Evolutionary conservation across 1,140 invertebrate species (phyloP).

Genomic region (Dinoponera quadriceps): DNA sequence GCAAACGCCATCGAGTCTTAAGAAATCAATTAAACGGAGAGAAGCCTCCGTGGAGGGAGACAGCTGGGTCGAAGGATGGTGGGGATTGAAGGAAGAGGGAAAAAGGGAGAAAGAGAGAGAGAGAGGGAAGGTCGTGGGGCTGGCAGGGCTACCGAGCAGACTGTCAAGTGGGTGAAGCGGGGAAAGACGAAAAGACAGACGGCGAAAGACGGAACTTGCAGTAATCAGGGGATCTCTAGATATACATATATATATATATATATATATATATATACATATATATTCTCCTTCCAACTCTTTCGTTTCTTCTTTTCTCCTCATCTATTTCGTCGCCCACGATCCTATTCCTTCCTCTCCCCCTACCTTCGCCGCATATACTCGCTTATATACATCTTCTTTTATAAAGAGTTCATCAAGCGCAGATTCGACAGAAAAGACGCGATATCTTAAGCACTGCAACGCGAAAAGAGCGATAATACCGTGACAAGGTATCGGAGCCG

Average conservation of each 20-base stretch:
- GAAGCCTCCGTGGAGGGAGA: conserved; percentile 58
- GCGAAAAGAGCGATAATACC: conserved; percentile 46
- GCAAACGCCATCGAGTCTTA: conserved; percentile 83
- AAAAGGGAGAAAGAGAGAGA: conserved; percentile 1
- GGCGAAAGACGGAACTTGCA: conserved; percentile 81
- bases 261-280: conserved; percentile 28
- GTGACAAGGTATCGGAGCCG: conserved; percentile 12
- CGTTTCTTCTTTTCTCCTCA: conserved; percentile 53
- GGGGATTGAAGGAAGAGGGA: conserved; percentile 28
- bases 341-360: conserved; percentile 50
- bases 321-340: conserved; percentile 70
- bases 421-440: conserved; percentile 38
- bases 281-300: conserved; percentile 36
- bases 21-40: conserved; percentile 85
- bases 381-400: conserved; percentile 5
- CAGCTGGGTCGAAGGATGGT: conserved; percentile 24
- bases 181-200: conserved; percentile 78
- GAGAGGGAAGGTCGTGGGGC: conserved; percentile 5
- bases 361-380: conserved; percentile 9
- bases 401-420: conserved; percentile 53
- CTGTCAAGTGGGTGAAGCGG: conserved; percentile 79
- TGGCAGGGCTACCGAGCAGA: conserved; percentile 46
- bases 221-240: conserved; percentile 81
- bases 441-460: conserved; percentile 29
- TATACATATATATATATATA: conserved; percentile 51